Base-by-base conservation (phyloP, 2,113 vertebrate genomes). In the Lepus timidus region DNA sequence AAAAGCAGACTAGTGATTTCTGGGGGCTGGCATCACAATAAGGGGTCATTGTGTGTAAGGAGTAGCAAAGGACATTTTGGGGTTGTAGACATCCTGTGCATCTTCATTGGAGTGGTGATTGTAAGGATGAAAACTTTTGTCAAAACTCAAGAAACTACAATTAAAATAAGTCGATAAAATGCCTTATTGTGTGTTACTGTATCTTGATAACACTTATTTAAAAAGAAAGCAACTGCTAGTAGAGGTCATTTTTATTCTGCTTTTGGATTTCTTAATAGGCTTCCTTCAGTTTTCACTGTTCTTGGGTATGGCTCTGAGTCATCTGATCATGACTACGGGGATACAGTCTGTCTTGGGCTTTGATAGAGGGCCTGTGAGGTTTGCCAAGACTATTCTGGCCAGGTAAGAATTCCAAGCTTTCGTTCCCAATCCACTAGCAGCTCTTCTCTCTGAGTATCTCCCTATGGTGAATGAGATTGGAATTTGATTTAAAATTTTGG, bases 1-100 rank as follows among this genome's bases (percentile, higher is more conserved):
- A 82, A 90, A 82, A 76, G 29, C 13, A 93, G 16, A 76, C 58
- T 64, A 73, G 29, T 81, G 58, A 33, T 90, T 70, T 86, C 29
- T 52, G 51, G 5, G 9, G 44, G 51, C 52, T 44, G 91, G 67
- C 70, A 23, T 13, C 75, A 87, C 4, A 49, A 6, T 27, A 80
- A 44, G 17, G 22, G 6, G 29, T 13, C 12, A 55, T 62, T 52
- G 17, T 39, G 39, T 44, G 9, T 27, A 86, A 61, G 74, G 58
- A 31, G 14, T 82, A 49, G 75, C 61, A 65, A 81, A 82, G 61
- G 62, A 82, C 80, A 68, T 68, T 52, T 61, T 13, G 25, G 29
- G 3, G 3, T 68, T 36, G 51, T 84, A 52, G 55, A 44, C 25
- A 85, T 65, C 6, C 51, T 27, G 25, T 33, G 16, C 10, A 64